phyloP scores from a whole-genome alignment of 2,888 invertebrate genomes.

The Prenolepis imparis region DNA sequence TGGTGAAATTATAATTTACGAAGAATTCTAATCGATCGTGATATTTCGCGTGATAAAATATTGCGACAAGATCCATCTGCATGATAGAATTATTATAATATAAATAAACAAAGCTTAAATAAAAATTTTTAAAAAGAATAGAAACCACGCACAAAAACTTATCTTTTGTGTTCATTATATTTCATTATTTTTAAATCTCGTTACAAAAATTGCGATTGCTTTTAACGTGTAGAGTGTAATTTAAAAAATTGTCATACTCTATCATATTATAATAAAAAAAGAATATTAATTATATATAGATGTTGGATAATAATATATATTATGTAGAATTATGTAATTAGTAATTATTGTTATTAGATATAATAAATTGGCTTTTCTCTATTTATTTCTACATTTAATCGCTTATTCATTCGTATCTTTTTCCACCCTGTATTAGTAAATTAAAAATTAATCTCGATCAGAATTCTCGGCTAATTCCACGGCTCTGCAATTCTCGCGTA shows the following conservation, averaged over 20 bases:
- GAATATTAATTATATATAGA: too few species aligned
- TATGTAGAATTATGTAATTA: neutral
- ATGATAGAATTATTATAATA: neutral
- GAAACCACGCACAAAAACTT: neutral
- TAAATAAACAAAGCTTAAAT: neutral
- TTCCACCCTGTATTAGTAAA: neutral
- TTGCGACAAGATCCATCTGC: neutral
- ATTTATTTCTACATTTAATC: neutral
- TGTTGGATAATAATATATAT: too few species aligned
- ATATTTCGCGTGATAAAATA: neutral
- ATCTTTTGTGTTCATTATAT: neutral
- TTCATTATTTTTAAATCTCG: neutral
- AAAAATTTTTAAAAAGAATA: neutral
- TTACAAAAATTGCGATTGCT: neutral
- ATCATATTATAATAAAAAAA: too few species aligned
- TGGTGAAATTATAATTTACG: conserved; percentile 1
- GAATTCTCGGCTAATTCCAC: neutral
- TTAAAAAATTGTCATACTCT: neutral
- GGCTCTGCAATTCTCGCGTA: neutral
- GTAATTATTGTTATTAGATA: neutral
- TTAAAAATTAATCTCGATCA: neutral
- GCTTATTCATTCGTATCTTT: neutral
- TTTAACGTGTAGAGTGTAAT: neutral
- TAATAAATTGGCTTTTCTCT: neutral
- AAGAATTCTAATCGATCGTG: conserved; percentile 14